phyloP scores from a whole-genome alignment of 2,888 invertebrate genomes.

The Cancer borealis region DNA sequence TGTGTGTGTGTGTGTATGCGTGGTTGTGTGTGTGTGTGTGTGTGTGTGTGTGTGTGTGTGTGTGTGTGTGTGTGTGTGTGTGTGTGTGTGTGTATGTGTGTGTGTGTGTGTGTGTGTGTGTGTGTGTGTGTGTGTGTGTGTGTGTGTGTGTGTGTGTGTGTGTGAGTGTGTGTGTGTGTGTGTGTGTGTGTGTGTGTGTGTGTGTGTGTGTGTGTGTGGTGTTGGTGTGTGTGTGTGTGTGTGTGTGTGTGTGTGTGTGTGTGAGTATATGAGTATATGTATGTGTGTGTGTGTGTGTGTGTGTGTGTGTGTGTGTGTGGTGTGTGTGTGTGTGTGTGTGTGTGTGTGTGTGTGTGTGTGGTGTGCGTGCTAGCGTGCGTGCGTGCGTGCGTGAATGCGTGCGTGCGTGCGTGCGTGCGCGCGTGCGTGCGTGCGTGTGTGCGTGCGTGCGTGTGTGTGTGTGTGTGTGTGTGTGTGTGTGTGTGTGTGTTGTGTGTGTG shows the following conservation, averaged over 20 bases:
- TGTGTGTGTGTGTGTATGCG: neutral
- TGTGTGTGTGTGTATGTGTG: constrained; percentile 51
- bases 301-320: neutral
- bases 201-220: too few relatives aligned
- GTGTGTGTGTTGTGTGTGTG: neutral
- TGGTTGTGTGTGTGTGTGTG: neutral
- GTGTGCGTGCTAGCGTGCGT: neutral
- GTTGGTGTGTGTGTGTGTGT: too few relatives aligned
- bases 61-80: constrained; percentile 30
- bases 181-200: too few relatives aligned
- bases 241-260: too few relatives aligned
- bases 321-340: neutral
- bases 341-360: neutral
- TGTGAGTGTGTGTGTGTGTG: neutral
- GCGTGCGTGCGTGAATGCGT: neutral
- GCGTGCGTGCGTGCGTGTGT: constrained; percentile 45
- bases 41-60: neutral
- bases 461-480: neutral
- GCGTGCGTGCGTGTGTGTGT: neutral
- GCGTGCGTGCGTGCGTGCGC: constrained; percentile 33
- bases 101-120: neutral
- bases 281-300: neutral
- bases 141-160: too few relatives aligned
- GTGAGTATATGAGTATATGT: neutral
- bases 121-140: neutral